Evolutionary conservation across 2,888 invertebrate species (phyloP).

Genomic region (Tiphia femorata): DNA sequence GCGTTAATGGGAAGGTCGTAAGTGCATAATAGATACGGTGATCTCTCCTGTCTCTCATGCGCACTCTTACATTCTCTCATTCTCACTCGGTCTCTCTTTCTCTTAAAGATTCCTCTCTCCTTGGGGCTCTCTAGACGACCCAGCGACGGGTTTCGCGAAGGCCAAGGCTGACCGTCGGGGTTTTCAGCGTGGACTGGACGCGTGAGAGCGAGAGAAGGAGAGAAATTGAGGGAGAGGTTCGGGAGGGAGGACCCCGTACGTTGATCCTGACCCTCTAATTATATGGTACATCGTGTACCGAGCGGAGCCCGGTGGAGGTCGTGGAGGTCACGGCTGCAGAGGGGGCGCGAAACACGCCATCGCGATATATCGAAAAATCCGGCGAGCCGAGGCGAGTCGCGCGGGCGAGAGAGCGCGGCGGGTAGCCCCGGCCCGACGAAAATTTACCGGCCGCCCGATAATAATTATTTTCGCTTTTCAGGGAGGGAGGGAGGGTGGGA

Average conservation of each 20-base stretch:
- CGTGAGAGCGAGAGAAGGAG: not conserved
- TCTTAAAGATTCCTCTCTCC: no score
- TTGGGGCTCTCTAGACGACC: no score
- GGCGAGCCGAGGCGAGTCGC: conserved; percentile 12
- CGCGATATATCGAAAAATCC: conserved; percentile 55
- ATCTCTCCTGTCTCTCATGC: no score
- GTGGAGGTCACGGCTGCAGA: conserved; percentile 60
- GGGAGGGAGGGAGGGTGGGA: no score
- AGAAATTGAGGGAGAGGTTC: not conserved
- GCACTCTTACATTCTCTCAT: no score
- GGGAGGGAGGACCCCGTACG: conserved; percentile 33
- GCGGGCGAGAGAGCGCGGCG: conserved; percentile 29
- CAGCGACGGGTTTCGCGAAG: conserved; percentile 13
- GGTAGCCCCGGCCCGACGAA: conserved; percentile 39
- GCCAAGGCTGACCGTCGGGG: conserved; percentile 13
- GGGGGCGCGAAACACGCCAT: conserved; percentile 52
- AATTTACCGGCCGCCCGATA: conserved; percentile 39
- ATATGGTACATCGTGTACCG: conserved; percentile 60
- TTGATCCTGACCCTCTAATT: conserved; percentile 64
- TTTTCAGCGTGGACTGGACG: not conserved
- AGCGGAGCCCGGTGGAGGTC: conserved; percentile 56
- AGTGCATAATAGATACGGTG: no score
- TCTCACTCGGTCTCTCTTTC: no score
- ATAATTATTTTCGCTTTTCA: conserved; percentile 43
- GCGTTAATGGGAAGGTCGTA: no score